Base-by-base conservation (phyloP, 2,797 vertebrate genomes). In the Macropus fuliginosus region DNA sequence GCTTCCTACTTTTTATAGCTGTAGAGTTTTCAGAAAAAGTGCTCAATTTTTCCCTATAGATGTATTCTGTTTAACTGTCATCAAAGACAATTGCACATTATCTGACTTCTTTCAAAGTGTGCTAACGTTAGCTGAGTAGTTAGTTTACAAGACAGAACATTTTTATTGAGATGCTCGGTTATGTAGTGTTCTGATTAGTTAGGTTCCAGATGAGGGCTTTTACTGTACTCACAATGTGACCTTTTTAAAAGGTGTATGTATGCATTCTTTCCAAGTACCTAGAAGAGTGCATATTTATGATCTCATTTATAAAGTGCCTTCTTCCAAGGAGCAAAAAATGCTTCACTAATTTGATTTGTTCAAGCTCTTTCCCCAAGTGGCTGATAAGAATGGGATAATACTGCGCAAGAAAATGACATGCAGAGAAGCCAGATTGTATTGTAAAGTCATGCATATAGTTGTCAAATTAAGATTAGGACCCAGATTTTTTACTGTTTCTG, bases 151-250 rank as follows among this genome's bases (percentile, higher is more conserved):
- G 92, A 12, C 55, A 94, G 50, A 93, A 94, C 46, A 29, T 59
- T 92, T 90, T 54, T n/a, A 12, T 95, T 55, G 90, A 57, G 28
- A 11, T 54, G 81, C 27, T 54, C 55, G 50, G 74, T 87, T 29
- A 31, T 59, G 13, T 56, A 18, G 2, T 96, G 89, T 91, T 89
- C 31, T 96, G 54, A 57, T 96, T 92, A 57, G 59, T 93, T 27
- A 91, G 90, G 54, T 94, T n/a, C 54, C 62, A 87, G 40, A 40
- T 8, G 10, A 87, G 3, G 54, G 27, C 55, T 54, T 93, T 93
- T 59, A 46, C 50, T 94, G 0, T 55, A 24, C 16, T 89, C 21
- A 52, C 93, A 89, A 89, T 91, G 27, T n/a, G 14, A 54, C 81
- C 18, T 92, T 81, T 31, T n/a, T 28, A 0, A 54, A 95, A 91